Base-by-base conservation (phyloP, 2,113 vertebrate genomes). In the Ailurus styani region DNA sequence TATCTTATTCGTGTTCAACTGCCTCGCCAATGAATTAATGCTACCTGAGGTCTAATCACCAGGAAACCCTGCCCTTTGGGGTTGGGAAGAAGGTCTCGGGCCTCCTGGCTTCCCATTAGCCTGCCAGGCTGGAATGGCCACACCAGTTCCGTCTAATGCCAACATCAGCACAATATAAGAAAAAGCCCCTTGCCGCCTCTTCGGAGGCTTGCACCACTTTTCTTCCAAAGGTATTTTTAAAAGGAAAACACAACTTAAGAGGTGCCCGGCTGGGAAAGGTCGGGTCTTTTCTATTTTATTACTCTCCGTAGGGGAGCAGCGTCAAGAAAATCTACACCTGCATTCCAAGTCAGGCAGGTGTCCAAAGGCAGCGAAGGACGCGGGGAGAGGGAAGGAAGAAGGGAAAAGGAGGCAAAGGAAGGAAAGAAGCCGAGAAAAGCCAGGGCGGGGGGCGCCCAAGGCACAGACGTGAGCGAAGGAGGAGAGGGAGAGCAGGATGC, bases 171-270 rank as follows among this genome's bases (percentile, higher is more conserved):
- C 95, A 37, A 29, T 1, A 1, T 66, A 34, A n/a, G 72, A 66
- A 45, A 52, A 70, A 93, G 57, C 52, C 94, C 78, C 8, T n/a
- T 9, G 11, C 27, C 64, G 27, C 40, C 54, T 18, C 86, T 42
- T 57, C 27, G 4, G 87, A 89, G 96, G 18, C 60, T 29, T 42
- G 79, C 75, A 82, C 45, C 87, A 57, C 66, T 91, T 97, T 84
- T 55, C 85, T 57, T 88, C 47, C 86, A 54, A 64, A 29, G 21
- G 37, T 31, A 87, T 95, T 68, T 91, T 42, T 75, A 27, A 79
- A 79, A 91, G 86, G 70, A 60, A 91, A 96, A 75, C 87, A 66
- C 78, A 97, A 97, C 60, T 97, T 95, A 72, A 83, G 54, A 88
- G 91, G 70, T 68, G 66, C n/a, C 86, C 14, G 45, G 8, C 4